A percentile compares a stretch with the other conserved stretches of the same genome.
phyloP scores from a whole-genome alignment of 2,113 vertebrate genomes.

The Microcebus griseorufus region DNA sequence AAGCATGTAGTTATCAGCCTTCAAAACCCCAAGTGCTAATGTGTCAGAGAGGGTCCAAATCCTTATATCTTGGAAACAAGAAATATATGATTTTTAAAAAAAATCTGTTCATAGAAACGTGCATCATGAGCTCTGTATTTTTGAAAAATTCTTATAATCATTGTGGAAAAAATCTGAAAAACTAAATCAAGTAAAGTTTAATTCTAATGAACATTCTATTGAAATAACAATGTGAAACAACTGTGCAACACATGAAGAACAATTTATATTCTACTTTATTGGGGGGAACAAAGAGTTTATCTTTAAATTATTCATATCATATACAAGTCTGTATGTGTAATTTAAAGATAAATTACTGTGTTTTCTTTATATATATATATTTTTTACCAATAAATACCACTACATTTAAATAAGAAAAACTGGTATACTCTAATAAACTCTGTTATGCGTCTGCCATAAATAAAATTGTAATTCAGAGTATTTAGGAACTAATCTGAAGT shows the following conservation, averaged over 20 bases:
- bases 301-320: neutral
- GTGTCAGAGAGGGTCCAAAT: neutral
- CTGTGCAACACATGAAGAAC: neutral
- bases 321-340: neutral
- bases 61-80: neutral
- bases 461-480: neutral
- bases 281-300: neutral
- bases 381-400: neutral
- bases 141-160: neutral
- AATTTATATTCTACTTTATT: neutral
- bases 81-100: neutral
- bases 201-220: neutral
- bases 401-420: constrained; percentile 31
- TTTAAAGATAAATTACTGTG: neutral
- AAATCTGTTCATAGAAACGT: neutral
- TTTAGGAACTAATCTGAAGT: neutral
- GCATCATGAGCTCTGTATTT: neutral
- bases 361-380: neutral
- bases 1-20: neutral
- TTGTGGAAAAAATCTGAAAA: neutral
- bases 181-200: neutral
- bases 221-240: neutral
- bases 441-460: neutral
- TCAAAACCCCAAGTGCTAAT: neutral
- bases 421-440: neutral